phyloP scores from a whole-genome alignment of 1,140 invertebrate species.

The Drosophila sucinea region DNA sequence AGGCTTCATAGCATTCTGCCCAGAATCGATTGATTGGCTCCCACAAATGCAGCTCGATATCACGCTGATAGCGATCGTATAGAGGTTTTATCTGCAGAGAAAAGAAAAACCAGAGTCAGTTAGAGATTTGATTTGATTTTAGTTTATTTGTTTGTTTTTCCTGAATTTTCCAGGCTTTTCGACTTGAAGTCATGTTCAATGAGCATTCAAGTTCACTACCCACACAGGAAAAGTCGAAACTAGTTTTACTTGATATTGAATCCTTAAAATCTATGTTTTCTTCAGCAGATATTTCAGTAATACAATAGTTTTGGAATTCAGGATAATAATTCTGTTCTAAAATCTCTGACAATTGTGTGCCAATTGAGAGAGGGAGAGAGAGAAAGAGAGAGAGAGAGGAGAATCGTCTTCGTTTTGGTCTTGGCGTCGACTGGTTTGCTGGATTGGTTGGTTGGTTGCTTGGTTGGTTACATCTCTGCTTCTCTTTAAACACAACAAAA shows the following conservation, averaged over 20 bases:
- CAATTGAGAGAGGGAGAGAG: too few species aligned
- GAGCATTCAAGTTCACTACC: constrained; percentile 74
- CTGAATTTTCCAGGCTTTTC: constrained; percentile 2
- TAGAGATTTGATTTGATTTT: constrained; percentile 61
- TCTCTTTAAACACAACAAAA: constrained; percentile 70
- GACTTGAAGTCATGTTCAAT: constrained; percentile 55
- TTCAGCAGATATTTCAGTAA: too few species aligned
- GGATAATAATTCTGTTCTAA: too few species aligned
- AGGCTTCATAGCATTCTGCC: constrained; percentile 86
- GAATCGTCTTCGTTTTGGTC: not conserved
- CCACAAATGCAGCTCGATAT: constrained; percentile 83
- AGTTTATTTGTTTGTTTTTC: not conserved
- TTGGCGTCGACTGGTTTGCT: constrained; percentile 49
- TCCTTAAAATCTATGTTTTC: not conserved
- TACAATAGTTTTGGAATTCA: too few species aligned
- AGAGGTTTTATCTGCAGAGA: constrained; percentile 82
- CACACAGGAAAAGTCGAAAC: constrained; percentile 60
- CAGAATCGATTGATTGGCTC: constrained; percentile 85
- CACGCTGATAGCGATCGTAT: constrained; percentile 83
- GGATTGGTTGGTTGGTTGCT: too few species aligned
- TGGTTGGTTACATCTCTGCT: constrained; percentile 45
- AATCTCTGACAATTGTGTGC: too few species aligned
- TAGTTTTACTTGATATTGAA: constrained; percentile 56
- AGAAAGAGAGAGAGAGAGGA: not conserved
- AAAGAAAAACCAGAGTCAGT: not conserved